Base-by-base conservation (phyloP, 1,140 invertebrate genomes). In the Listronotus oregonensis region DNA sequence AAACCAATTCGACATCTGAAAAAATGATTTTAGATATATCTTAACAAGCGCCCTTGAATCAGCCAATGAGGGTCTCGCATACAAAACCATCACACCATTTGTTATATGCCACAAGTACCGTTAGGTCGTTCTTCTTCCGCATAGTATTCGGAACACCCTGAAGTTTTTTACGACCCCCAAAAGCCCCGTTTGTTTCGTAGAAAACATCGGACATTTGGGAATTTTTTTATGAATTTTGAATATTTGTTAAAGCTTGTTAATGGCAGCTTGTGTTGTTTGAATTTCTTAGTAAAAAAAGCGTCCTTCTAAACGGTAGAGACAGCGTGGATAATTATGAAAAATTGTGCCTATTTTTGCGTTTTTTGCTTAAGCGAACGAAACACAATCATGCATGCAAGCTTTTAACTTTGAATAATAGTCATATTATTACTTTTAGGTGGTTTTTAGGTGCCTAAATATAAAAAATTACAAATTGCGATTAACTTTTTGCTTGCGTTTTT, bases 191-290 rank as follows among this genome's bases (percentile, higher is more conserved):
- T 43, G 44, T 17, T 65, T 65, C 63, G 27, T 47, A 44, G 63
- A 65, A 65, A 49, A 31, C 31, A 18, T 44, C 34, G 46, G 47
- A 58, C 63, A 50, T 18, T 51, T 49, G 63, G 43, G 32, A 51
- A 46, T 51, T 58, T 65, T 64, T 65, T 65, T 65, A 65, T 65
- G 50, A 63, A 63, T 63, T 44, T 63, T 43, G 50, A 63, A 54
- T 58, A 47, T 47, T 58, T 58, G 56, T 40, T 34, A 12, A 58
- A 37, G 54, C 8, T 39, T 44, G 18, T 11, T 44, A n/a, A 57
- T 43, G 60, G 46, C 40, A 12, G 18, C 40, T 57, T 57, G 55
- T 44, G 11, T 44, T 57, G 17, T 27, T 44, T 44, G 40, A 27
- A 57, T 31, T 57, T 57, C 43, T 49, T 46, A 8, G 50, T 52